phyloP scores from a whole-genome alignment of 2,888 invertebrate species.

The Rhamnusium bicolor region DNA sequence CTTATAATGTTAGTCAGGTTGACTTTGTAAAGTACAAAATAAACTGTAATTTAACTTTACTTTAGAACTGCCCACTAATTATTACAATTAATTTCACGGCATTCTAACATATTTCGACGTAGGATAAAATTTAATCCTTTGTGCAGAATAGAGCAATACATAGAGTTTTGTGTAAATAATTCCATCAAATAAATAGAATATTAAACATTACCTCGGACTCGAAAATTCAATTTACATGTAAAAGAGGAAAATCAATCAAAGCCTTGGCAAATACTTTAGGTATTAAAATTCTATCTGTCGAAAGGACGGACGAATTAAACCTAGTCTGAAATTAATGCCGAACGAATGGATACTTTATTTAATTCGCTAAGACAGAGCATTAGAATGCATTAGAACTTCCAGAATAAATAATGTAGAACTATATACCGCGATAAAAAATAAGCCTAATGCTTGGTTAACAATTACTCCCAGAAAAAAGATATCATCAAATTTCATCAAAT shows the following conservation, averaged over 20 bases:
- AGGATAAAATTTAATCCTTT: not conserved
- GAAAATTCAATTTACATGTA: conserved; percentile 22
- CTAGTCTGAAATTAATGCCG: not conserved
- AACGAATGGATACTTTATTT: conserved; percentile 8
- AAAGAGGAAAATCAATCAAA: conserved; percentile 19
- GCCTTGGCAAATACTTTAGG: not conserved
- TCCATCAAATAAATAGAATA: conserved; percentile 3
- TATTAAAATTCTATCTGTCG: conserved; percentile 14
- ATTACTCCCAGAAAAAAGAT: no score
- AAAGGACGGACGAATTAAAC: not conserved
- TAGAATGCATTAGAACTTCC: not conserved
- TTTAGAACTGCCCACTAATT: not conserved
- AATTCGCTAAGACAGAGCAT: not conserved
- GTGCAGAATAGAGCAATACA: no score
- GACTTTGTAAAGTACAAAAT: no score
- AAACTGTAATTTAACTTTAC: no score
- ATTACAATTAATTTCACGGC: not conserved
- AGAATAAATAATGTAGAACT: no score
- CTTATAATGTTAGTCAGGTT: no score
- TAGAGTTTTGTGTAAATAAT: conserved; percentile 9
- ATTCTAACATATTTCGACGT: not conserved
- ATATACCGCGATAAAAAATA: no score
- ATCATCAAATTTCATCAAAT: no score
- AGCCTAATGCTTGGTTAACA: no score
- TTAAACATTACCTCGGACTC: not conserved